A percentile compares a stretch with the other conserved stretches of the same genome.
Evolutionary conservation across 1,140 invertebrate genomes (phyloP).

Genomic region (Brevipalpus yothersi): DNA sequence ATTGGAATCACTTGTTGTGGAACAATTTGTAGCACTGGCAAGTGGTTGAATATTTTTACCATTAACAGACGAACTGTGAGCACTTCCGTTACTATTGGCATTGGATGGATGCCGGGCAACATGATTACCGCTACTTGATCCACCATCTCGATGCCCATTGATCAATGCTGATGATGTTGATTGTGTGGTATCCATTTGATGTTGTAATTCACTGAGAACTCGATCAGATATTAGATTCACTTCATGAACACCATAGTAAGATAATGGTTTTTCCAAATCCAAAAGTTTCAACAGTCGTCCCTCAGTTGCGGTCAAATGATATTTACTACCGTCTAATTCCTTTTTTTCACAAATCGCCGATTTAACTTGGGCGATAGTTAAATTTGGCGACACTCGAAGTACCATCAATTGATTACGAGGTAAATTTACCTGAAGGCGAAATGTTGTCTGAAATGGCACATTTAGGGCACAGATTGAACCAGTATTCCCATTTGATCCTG

Average conservation of each 20-base stretch:
- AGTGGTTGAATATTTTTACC: background rate
- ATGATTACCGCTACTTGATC: background rate
- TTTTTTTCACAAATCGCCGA: conserved; percentile 52
- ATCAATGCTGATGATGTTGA: background rate
- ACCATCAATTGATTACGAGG: conserved; percentile 58
- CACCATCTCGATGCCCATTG: background rate
- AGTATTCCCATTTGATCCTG: background rate
- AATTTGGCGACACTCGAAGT: conserved; percentile 37
- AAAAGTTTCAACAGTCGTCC: conserved; percentile 6
- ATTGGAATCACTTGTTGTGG: conserved; percentile 5
- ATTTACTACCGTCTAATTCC: conserved; percentile 40
- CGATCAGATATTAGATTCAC: conserved; percentile 11
- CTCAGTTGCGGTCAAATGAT: conserved; percentile 30
- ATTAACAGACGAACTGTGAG: background rate
- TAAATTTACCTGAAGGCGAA: conserved; percentile 49
- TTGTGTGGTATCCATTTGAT: background rate
- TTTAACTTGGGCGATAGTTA: conserved; percentile 36
- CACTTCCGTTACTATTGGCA: background rate
- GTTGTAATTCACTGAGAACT: background rate
- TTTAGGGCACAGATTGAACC: background rate
- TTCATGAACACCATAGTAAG: conserved; percentile 11
- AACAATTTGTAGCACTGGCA: background rate
- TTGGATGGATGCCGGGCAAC: too few relatives aligned
- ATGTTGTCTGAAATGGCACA: conserved; percentile 29
- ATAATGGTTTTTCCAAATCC: conserved; percentile 11